A percentile compares a stretch with the other conserved stretches of the same genome.
phyloP scores from a whole-genome alignment of 1,140 invertebrate genomes.

The Diabrotica undecimpunctata region DNA sequence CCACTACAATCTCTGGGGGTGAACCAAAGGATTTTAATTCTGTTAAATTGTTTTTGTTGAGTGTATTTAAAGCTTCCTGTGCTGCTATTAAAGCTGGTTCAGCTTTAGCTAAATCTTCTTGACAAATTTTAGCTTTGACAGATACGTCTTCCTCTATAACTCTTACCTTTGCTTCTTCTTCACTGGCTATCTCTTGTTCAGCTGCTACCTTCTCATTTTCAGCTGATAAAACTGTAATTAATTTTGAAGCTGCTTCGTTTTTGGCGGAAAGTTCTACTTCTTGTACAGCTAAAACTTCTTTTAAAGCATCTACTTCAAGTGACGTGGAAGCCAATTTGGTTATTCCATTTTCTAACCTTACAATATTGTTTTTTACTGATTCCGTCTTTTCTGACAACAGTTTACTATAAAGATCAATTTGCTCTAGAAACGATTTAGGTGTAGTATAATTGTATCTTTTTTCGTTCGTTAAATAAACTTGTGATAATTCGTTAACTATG shows the following conservation, averaged over 20 bases:
- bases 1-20: constrained; percentile 77
- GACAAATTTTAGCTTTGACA: constrained; percentile 80
- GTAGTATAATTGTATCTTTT: constrained; percentile 94
- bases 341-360: constrained; percentile 80
- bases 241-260: constrained; percentile 83
- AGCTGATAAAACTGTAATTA: constrained; percentile 84
- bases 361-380: constrained; percentile 76
- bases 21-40: constrained; percentile 92
- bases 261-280: constrained; percentile 84
- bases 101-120: constrained; percentile 84
- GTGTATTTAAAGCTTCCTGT: constrained; percentile 84
- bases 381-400: constrained; percentile 72
- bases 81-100: constrained; percentile 87
- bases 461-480: constrained; percentile 79
- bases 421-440: constrained; percentile 93
- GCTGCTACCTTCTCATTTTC: constrained; percentile 87
- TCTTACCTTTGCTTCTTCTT: constrained; percentile 87
- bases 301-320: constrained; percentile 56
- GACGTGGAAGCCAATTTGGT: constrained; percentile 80
- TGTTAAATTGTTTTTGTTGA: constrained; percentile 91
- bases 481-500: constrained; percentile 82
- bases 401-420: constrained; percentile 84
- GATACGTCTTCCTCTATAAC: constrained; percentile 84
- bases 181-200: constrained; percentile 77
- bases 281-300: constrained; percentile 74